phyloP scores from a whole-genome alignment of 2,888 invertebrate species.

The Lasioglossum zephyrum region DNA sequence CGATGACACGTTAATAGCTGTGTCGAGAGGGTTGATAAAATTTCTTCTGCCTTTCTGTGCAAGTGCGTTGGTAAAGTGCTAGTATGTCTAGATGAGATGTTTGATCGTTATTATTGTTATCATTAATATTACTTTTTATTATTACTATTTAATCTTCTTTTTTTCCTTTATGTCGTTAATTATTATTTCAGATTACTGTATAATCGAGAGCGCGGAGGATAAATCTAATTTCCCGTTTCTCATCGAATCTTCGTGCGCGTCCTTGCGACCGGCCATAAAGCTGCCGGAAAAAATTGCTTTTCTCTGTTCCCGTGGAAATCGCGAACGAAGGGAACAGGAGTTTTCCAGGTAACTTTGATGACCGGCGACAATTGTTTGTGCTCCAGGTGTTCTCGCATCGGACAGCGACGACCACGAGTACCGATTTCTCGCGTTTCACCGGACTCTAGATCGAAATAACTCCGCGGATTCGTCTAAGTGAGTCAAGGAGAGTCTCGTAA shows the following conservation, averaged over 20 bases:
- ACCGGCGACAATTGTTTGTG: slow-evolving; percentile 5
- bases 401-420: slow-evolving; percentile 52
- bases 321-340: not conserved
- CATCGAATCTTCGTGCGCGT: slow-evolving; percentile 56
- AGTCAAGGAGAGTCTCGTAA: not conserved
- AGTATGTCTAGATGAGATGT: slow-evolving; percentile 56
- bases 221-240: slow-evolving; percentile 40
- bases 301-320: not conserved
- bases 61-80: slow-evolving; percentile 62
- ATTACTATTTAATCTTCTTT: slow-evolving; percentile 17
- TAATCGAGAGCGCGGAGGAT: slow-evolving; percentile 55
- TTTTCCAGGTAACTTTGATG: slow-evolving; percentile 32
- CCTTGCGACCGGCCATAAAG: slow-evolving; percentile 39
- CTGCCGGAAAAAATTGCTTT: slow-evolving; percentile 9
- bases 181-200: slow-evolving; percentile 45
- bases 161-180: not conserved
- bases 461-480: not conserved
- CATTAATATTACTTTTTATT: slow-evolving; percentile 23
- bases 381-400: not conserved
- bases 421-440: slow-evolving; percentile 19
- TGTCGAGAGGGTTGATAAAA: slow-evolving; percentile 74
- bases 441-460: not conserved
- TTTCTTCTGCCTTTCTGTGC: slow-evolving; percentile 49
- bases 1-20: slow-evolving; percentile 74
- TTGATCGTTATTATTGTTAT: slow-evolving; percentile 43